phyloP scores from a whole-genome alignment of 2,113 vertebrate genomes.

The Panurus biarmicus region DNA sequence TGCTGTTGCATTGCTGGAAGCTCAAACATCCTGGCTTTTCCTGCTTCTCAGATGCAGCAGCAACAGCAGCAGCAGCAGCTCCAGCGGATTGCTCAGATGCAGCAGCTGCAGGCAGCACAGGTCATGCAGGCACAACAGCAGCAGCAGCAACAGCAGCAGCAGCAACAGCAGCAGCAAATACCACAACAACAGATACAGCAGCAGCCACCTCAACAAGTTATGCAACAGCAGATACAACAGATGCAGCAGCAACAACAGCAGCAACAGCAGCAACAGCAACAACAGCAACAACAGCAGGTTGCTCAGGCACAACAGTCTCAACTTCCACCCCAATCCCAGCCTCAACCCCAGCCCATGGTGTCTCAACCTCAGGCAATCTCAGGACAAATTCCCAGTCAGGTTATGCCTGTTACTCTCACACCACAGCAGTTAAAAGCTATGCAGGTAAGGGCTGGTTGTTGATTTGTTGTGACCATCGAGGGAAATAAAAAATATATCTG shows the following conservation, averaged over 20 bases:
- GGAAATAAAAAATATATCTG: not conserved
- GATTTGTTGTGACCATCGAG: not conserved
- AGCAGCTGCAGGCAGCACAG: conserved; percentile 72
- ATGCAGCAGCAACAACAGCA: conserved; percentile 78
- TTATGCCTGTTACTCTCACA: conserved; percentile 64
- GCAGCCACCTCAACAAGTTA: conserved; percentile 68
- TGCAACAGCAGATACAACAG: conserved; percentile 75
- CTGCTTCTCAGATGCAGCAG: conserved; percentile 63
- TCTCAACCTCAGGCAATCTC: conserved; percentile 70
- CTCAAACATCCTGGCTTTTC: not conserved
- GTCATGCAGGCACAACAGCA: conserved; percentile 69
- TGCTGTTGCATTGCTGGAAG: not conserved
- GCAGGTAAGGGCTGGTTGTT: not conserved
- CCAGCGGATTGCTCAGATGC: conserved; percentile 76
- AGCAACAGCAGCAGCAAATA: conserved; percentile 68
- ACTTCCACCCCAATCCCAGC: conserved; percentile 65
- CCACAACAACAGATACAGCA: conserved; percentile 73
- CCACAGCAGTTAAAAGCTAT: conserved; percentile 73
- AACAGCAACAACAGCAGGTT: conserved; percentile 72
- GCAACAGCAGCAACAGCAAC: conserved; percentile 62
- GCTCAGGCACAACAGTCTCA: conserved; percentile 73
- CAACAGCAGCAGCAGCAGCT: conserved; percentile 73
- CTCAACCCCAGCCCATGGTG: conserved; percentile 71
- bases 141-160: conserved; percentile 70
- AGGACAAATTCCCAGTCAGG: conserved; percentile 69